Base-by-base conservation (phyloP, 2,888 invertebrate species). In the Brenthis ino region DNA sequence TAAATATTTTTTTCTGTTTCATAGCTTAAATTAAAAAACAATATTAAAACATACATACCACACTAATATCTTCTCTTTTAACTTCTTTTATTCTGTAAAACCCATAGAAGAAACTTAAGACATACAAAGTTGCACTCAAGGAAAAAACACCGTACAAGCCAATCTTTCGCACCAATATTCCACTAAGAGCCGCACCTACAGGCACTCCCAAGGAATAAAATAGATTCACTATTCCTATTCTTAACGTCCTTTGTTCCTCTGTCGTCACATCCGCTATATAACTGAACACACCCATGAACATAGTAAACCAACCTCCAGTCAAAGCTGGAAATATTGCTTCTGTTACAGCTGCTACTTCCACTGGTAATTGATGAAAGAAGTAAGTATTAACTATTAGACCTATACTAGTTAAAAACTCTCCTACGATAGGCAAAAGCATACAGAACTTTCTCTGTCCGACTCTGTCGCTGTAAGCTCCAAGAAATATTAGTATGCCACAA, bases 211-310 rank as follows among this genome's bases (percentile, higher is more conserved):
- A 90, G 1, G 98, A 98, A 77, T 97, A 95, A 86, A 97, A 98
- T 8, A 98, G 94, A 88, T 98, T 98, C 74, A 97, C 96, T 64
- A 98, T 95, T 37, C 98, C 97, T 78, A 98, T 97, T 72, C 98
- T 90, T 58, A 97, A 92, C 28, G 98, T 98, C 77, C 98, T 94
- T 77, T 96, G 96, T 84, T 97, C 96, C 73, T 96, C 95, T 3
- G 96, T 95, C 3, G 98, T 97, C 16, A 97, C 96, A 82, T 98
- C 97, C 2, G 96, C 97, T 70, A 98, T 96, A 82, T 98, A 98
- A 87, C 97, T 97, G 88, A 98, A 96, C 74, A 97, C 95, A 24
- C 97, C 97, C 97, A 97, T 97, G 78, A 97, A 95, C 97, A 97
- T 97, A 47, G 97, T 97, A 83, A 97, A 96, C 97, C 97, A 97